Conservation (phyloP, 2,888 invertebrate species). For the Ethmia dodecea region DNA sequence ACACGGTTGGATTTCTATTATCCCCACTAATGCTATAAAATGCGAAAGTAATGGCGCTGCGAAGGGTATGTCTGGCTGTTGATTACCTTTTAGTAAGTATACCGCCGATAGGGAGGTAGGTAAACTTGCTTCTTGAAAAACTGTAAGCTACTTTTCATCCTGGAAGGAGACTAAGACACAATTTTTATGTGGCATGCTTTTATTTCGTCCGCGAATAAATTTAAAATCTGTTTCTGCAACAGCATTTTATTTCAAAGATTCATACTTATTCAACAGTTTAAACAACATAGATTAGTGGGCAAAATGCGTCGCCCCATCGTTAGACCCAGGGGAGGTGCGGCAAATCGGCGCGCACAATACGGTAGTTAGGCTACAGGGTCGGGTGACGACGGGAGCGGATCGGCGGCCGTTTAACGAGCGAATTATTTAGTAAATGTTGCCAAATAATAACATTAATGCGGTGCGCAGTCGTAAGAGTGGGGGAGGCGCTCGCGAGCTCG, state of each 20-base stretch:
- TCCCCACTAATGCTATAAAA: no score
- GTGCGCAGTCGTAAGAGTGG: not conserved
- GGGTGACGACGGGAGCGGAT: constrained; percentile 40
- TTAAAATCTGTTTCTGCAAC: not conserved
- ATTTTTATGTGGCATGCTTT: no score
- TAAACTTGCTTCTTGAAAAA: no score
- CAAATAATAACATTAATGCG: constrained; percentile 75
- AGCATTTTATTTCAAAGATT: not conserved
- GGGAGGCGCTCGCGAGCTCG: constrained; percentile 19
- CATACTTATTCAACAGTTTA: no score
- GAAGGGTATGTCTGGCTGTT: no score
- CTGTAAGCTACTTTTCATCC: no score
- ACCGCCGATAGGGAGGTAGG: no score
- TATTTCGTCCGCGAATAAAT: not conserved
- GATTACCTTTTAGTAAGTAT: no score
- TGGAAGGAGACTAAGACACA: no score
- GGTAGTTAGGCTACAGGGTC: constrained; percentile 51
- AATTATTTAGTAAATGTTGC: constrained; percentile 77
- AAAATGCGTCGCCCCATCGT: not conserved
- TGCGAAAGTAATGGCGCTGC: no score
- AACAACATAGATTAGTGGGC: no score
- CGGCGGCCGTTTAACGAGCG: constrained; percentile 72
- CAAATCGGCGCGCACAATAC: constrained; percentile 59
- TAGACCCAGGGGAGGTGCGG: constrained; percentile 37
- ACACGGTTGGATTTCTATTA: no score